A percentile compares a stretch with the other conserved stretches of the same genome.
phyloP scores from a whole-genome alignment of 2,113 vertebrate genomes.

The Epinephelus fuscoguttatus region DNA sequence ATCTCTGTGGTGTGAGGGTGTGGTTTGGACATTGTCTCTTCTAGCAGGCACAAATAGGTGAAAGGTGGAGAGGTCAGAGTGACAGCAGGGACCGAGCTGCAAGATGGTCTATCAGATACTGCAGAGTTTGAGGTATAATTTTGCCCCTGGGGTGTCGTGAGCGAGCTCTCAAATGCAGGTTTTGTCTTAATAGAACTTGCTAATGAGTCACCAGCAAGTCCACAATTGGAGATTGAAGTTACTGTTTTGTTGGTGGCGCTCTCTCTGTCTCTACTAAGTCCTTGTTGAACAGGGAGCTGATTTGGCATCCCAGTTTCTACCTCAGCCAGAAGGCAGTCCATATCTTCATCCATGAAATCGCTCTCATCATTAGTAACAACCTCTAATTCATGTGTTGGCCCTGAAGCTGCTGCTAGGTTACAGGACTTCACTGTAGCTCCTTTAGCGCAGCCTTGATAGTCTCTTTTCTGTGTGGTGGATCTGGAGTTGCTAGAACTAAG shows the following conservation, averaged over 20 bases:
- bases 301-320: slow-evolving; percentile 3
- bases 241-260: neutral
- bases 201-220: neutral
- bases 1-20: slow-evolving; percentile 75
- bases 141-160: neutral
- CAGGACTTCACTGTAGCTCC: neutral
- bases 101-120: neutral
- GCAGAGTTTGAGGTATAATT: neutral
- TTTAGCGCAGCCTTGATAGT: neutral
- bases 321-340: slow-evolving; percentile 58
- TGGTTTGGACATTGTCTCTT: slow-evolving; percentile 67
- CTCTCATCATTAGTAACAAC: slow-evolving; percentile 9
- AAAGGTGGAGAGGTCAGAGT: slow-evolving; percentile 84
- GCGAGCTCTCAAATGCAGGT: neutral
- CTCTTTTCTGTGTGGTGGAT: slow-evolving; percentile 35
- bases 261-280: neutral
- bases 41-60: slow-evolving; percentile 87
- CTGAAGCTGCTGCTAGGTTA: slow-evolving; percentile 12
- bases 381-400: slow-evolving; percentile 11
- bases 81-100: slow-evolving; percentile 11
- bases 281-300: slow-evolving; percentile 19
- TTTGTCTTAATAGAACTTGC: neutral
- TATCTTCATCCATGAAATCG: slow-evolving; percentile 64
- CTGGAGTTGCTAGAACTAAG: slow-evolving; percentile 26
- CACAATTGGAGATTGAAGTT: neutral